Evolutionary conservation across 23 tunicate species (phyloP).

Genomic region (Halocynthia roretzi): DNA sequence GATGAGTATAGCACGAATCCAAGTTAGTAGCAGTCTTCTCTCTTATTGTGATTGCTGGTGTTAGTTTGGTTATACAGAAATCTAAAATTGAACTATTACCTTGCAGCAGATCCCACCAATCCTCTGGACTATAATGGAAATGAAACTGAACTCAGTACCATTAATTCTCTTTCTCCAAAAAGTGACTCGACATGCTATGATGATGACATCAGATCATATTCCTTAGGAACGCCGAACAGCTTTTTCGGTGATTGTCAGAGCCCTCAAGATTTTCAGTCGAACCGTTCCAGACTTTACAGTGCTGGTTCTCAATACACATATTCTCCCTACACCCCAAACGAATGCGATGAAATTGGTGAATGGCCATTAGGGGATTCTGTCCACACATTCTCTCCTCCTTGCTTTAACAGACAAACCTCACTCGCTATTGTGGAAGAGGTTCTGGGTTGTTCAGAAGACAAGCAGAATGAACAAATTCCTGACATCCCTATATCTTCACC

Average conservation of each 20-base stretch:
- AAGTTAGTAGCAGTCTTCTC: too few relatives aligned
- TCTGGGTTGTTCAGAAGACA: constrained; percentile 9
- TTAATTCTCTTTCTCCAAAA: too few relatives aligned
- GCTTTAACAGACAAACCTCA: constrained; percentile 10
- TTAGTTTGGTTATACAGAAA: too few relatives aligned
- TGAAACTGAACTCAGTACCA: too few relatives aligned
- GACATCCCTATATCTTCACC: neutral
- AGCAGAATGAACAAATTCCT: neutral
- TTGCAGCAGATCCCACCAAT: too few relatives aligned
- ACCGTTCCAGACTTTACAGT: constrained; percentile 15
- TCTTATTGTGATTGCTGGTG: too few relatives aligned
- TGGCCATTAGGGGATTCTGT: neutral
- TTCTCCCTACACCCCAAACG: constrained; percentile 21
- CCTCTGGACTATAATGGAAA: too few relatives aligned
- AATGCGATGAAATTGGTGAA: neutral
- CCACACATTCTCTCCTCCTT: neutral
- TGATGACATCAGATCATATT: too few relatives aligned
- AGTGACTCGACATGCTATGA: too few relatives aligned
- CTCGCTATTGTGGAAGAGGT: constrained; percentile 18
- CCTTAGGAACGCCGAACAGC: constrained; percentile 19
- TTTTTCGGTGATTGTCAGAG: constrained; percentile 1
- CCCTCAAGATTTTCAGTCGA: neutral
- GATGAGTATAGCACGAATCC: too few relatives aligned
- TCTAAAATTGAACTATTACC: too few relatives aligned
- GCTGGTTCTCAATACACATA: constrained; percentile 10